phyloP scores from a whole-genome alignment of 2,113 vertebrate genomes.

The Leiothrix lutea region DNA sequence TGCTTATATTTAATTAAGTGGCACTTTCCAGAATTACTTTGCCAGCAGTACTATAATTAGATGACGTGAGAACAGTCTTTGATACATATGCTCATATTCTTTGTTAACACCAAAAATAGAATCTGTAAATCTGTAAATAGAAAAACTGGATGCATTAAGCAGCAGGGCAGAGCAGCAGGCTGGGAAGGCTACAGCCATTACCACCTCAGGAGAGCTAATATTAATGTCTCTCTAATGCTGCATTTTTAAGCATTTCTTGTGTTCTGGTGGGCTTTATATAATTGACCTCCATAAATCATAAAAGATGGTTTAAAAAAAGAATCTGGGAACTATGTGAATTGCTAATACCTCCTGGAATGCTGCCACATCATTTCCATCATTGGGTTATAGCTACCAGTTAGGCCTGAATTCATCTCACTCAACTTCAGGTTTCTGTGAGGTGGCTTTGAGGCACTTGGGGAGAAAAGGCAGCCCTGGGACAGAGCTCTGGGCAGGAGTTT shows the following conservation, averaged over 20 bases:
- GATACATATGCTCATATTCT: slow-evolving; percentile 17
- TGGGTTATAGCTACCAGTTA: slow-evolving; percentile 14
- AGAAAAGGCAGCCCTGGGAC: background rate
- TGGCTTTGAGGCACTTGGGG: background rate
- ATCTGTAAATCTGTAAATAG: slow-evolving; percentile 42
- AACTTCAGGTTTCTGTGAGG: background rate
- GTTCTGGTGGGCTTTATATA: slow-evolving; percentile 44
- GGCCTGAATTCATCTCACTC: slow-evolving; percentile 21
- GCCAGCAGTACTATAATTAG: background rate
- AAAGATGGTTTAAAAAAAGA: slow-evolving; percentile 12
- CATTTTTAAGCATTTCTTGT: slow-evolving; percentile 40
- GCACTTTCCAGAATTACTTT: slow-evolving; percentile 49
- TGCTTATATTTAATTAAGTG: slow-evolving; percentile 55
- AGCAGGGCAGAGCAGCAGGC: slow-evolving; percentile 12
- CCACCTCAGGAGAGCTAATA: background rate
- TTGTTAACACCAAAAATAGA: slow-evolving; percentile 40
- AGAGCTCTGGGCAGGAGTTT: background rate
- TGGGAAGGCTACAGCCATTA: slow-evolving; percentile 14
- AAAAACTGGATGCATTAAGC: slow-evolving; percentile 14
- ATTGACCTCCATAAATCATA: slow-evolving; percentile 45
- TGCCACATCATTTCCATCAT: slow-evolving; percentile 38
- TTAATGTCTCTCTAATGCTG: slow-evolving; percentile 56
- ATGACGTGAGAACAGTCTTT: background rate
- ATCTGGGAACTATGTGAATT: slow-evolving; percentile 44
- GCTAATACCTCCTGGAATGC: slow-evolving; percentile 45